These are phyloP conservation scores for Endomychus coccineus DNA, from an alignment of 2,888 invertebrate genomes.

Conservation along the genomic window DNA sequence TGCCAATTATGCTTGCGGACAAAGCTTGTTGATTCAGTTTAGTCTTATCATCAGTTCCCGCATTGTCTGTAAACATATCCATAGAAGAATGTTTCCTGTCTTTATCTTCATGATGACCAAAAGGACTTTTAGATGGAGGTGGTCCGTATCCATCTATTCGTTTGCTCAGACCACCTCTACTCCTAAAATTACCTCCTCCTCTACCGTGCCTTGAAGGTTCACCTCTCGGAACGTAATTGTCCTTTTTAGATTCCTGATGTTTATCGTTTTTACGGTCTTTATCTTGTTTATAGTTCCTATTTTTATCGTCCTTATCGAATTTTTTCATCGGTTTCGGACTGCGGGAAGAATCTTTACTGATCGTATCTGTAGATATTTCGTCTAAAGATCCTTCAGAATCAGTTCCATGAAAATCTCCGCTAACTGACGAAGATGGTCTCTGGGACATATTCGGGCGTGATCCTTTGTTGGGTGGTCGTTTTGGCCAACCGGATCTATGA, in stretches of 20 bases:
- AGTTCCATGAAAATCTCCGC: slow-evolving; percentile 51
- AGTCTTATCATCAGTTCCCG: slow-evolving; percentile 53
- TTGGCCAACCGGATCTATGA: slow-evolving; percentile 22
- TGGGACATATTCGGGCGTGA: slow-evolving; percentile 33
- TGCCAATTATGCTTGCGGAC: slow-evolving; percentile 56
- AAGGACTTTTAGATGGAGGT: slow-evolving; percentile 73
- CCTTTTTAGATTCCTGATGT: slow-evolving; percentile 41
- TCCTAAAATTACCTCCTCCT: slow-evolving; percentile 46
- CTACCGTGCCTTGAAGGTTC: slow-evolving; percentile 84
- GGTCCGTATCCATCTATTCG: slow-evolving; percentile 71
- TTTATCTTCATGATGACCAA: slow-evolving; percentile 46
- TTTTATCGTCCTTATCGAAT: slow-evolving; percentile 53
- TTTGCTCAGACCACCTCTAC: slow-evolving; percentile 49
- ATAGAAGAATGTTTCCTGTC: slow-evolving; percentile 33
- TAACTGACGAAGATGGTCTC: slow-evolving; percentile 39
- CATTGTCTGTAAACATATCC: slow-evolving; percentile 25
- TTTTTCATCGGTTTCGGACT: slow-evolving; percentile 49
- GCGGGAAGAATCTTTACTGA: slow-evolving; percentile 36
- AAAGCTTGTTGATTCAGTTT: slow-evolving; percentile 61
- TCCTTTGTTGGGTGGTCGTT: slow-evolving; percentile 32
- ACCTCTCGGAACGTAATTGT: slow-evolving; percentile 79
- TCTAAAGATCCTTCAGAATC: slow-evolving; percentile 74
- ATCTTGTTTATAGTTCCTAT: slow-evolving; percentile 43
- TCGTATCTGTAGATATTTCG: slow-evolving; percentile 48
- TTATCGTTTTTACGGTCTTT: slow-evolving; percentile 26